Conservation (phyloP, 2,888 invertebrate genomes). For the Thelaira solivaga region DNA sequence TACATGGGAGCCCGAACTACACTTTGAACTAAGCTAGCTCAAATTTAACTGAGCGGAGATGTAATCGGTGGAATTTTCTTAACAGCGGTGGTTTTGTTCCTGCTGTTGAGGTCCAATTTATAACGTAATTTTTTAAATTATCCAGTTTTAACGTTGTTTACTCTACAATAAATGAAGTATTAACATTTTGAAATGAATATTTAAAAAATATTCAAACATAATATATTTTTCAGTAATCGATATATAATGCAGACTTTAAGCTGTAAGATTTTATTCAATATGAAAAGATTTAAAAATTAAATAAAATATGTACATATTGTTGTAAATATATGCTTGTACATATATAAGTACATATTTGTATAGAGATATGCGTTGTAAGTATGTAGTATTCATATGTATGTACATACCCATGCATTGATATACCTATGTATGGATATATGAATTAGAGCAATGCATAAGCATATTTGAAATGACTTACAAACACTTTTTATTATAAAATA, state of each 20-base stretch:
- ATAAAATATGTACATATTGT: no score
- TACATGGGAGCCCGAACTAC: constrained; percentile 23
- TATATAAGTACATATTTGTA: not conserved
- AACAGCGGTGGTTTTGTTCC: constrained; percentile 62
- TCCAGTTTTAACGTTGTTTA: constrained; percentile 70
- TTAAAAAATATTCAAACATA: not conserved
- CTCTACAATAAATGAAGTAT: constrained; percentile 42
- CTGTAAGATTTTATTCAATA: no score
- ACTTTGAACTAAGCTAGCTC: constrained; percentile 44
- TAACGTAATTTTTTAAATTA: constrained; percentile 66
- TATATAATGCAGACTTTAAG: not conserved
- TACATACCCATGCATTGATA: no score
- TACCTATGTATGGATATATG: no score
- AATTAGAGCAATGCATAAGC: no score
- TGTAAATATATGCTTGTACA: not conserved
- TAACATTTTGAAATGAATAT: not conserved
- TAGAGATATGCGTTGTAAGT: not conserved
- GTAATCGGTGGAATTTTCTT: constrained; percentile 53
- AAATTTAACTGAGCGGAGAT: constrained; percentile 51
- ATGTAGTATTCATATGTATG: not conserved
- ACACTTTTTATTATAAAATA: no score
- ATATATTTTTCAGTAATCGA: not conserved
- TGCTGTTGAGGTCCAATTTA: constrained; percentile 58
- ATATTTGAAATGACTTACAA: no score
- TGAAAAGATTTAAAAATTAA: no score